These are phyloP conservation scores for Lasiurus borealis DNA, from an alignment of 2,113 vertebrate species.

Conservation along the genomic window DNA sequence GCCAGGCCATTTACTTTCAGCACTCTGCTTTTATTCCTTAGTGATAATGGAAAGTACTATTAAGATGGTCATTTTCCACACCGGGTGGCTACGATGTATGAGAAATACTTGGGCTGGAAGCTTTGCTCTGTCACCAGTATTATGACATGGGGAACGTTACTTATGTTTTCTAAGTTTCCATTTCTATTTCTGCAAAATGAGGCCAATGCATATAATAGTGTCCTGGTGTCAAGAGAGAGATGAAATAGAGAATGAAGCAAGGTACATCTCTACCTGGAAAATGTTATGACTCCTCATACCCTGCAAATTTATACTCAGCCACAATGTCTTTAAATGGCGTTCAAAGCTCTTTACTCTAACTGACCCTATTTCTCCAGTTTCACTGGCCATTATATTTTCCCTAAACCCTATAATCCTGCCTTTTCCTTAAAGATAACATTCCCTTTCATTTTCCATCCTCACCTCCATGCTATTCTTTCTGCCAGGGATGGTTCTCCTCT, in stretches of 20 bases:
- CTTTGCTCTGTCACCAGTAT: not conserved
- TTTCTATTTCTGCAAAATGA: conserved; percentile 52
- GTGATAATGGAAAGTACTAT: not conserved
- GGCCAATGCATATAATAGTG: not conserved
- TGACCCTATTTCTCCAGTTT: not conserved
- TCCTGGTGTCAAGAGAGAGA: not conserved
- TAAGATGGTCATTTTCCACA: not conserved
- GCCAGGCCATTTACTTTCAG: not conserved
- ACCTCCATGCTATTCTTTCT: not conserved
- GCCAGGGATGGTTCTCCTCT: not conserved
- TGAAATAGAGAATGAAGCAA: not conserved
- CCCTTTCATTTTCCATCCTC: not conserved
- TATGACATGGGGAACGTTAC: not conserved
- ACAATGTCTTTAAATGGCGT: not conserved
- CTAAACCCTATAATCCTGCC: not conserved
- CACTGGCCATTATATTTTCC: not conserved
- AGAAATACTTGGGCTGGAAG: not conserved
- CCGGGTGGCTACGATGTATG: not conserved
- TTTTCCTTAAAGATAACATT: not conserved
- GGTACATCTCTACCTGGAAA: not conserved
- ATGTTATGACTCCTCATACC: not conserved
- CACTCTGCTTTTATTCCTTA: conserved; percentile 8
- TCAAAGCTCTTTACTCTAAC: not conserved
- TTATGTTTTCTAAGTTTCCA: conserved; percentile 1
- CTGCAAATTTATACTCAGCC: not conserved